Evolutionary conservation across 1,140 invertebrate genomes (phyloP), one percentile per base, ranked within the genome.

Genomic region (Megathymus violae): DNA sequence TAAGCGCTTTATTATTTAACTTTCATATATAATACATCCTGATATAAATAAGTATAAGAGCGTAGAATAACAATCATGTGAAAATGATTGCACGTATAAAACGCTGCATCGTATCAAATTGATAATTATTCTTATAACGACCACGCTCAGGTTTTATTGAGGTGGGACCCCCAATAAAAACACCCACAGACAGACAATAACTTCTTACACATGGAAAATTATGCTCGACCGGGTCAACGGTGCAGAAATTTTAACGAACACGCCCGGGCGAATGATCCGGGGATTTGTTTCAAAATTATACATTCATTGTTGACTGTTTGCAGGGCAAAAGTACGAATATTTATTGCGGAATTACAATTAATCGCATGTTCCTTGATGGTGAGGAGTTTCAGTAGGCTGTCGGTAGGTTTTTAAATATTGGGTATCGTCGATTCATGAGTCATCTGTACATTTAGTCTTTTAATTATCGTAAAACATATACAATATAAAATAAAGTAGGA

Each of bases 91-190:
- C 36, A 4, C 10, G 11, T 22, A 44, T 59, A 22, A 36, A 36
- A 46, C 27, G 38, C 9, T 56, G 52, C 52, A 56, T 56, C 27
- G 54, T 34, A 25, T 46, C 43, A 43, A 59, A 58, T 58, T 46
- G 31, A 58, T 58, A 58, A 58, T 58, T 46, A 27, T 34, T 31
- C 54, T 31, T 46, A 46, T 31, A 58, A 46, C 54, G 54, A 58
- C 46, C 46, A 58, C 25, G 40, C 15, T 11, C 41, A 58, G 54
- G 25, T 46, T 58, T 58, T 46, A 58, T 46, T 44, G 52, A 58
- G 52, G 27, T 38, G 52, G 27, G 25, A 58, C n/a, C 52, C 52
- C 14, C 22, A 56, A 56, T 56, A 56, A 56, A 56, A 40, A 56
- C 52, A 56, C 52, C 52, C 52, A 56, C 52, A 56, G 22, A 14